Conservation (phyloP, 2,113 vertebrate genomes). For the Anhinga anhinga region DNA sequence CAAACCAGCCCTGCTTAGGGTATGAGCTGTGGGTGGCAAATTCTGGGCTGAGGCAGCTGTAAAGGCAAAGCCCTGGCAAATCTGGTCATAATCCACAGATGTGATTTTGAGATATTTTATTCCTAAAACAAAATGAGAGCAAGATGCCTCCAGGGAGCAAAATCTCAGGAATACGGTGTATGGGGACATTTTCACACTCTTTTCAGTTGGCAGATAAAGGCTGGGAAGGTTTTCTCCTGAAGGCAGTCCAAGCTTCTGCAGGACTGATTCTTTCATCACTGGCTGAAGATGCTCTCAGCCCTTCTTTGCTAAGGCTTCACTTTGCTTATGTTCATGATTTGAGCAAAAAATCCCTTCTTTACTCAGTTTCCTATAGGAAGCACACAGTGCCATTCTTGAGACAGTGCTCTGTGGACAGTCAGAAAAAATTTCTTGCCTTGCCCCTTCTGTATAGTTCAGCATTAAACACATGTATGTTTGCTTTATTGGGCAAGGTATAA, state of each 20-base stretch:
- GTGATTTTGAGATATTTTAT: not conserved
- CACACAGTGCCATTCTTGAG: not conserved
- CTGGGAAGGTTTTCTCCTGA: not conserved
- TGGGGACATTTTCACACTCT: not conserved
- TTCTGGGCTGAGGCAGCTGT: not conserved
- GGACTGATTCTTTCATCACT: not conserved
- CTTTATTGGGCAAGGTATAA: not conserved
- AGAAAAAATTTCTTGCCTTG: not conserved
- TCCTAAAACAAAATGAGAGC: not conserved
- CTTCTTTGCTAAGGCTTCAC: not conserved
- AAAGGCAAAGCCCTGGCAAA: not conserved
- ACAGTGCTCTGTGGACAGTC: not conserved
- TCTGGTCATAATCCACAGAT: not conserved
- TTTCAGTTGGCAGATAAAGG: not conserved
- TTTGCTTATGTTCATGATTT: not conserved
- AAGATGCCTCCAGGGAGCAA: not conserved
- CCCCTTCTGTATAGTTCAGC: not conserved
- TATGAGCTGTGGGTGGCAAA: slow-evolving; percentile 19
- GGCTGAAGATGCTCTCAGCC: not conserved
- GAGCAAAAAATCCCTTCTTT: not conserved
- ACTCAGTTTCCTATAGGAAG: not conserved
- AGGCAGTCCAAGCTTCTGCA: not conserved
- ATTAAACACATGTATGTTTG: not conserved
- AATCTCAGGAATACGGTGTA: not conserved
- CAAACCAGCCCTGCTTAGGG: not conserved